Base-by-base conservation (phyloP, 2,888 invertebrate species). In the Neoitamus cyanurus region DNA sequence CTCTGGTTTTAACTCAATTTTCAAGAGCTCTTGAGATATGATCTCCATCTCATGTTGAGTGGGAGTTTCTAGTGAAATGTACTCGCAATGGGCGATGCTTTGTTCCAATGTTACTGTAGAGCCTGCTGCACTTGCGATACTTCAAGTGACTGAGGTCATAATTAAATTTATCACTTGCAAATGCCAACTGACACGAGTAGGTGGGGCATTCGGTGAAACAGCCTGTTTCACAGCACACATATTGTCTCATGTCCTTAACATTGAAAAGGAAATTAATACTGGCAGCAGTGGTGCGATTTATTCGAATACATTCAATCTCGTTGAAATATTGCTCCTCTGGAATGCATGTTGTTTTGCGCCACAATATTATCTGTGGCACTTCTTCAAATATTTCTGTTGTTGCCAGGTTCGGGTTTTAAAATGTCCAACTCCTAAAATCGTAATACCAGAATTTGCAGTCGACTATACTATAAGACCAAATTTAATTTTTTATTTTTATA, bases 111-210 rank as follows among this genome's bases (percentile, higher is more conserved):
- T 36, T 30, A 20, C 20, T 30, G 36, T 3, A 31, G 72, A 31
- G 15, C 73, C 31, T 73, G 58, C 20, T 58, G 58, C 58, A 58
- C 58, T 73, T 73, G 36, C 73, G 37, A 73, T 30, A 36, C 37
- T 36, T 36, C 15, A 73, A 73, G 34, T 36, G 73, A 20, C 73
- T 73, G 73, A 73, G 73, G 20, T 73, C 73, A 73, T 73, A 73
- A 73, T 73, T 73, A 73, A 73, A 73, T 73, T 73, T 36, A 73
- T 73, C 73, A 36, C 73, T 73, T 73, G 36, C 73, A 73, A 73
- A n/a, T 70, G 70, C 70, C n/a, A 70, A 28, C 73, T 20, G 58
- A 58, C 58, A 25, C 25, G 25, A 58, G 58, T 58, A 15, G 58
- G 58, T 58, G 58, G 58, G 58, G 9, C 58, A 9, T 11, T 58